phyloP scores from a whole-genome alignment of 2,113 vertebrate species.

The Collichthys lucidus region DNA sequence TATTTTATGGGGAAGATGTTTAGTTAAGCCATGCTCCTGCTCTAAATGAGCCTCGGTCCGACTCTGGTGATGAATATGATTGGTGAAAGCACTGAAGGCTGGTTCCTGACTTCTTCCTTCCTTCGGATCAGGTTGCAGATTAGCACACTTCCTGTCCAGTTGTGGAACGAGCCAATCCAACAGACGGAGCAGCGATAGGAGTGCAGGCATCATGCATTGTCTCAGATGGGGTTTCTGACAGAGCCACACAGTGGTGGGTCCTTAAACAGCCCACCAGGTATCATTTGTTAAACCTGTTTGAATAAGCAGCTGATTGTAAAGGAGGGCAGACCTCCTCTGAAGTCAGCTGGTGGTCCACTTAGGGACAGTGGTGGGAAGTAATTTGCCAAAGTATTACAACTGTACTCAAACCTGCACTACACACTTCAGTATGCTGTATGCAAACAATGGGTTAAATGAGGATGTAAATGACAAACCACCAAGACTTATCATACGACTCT shows the following conservation, averaged over 20 bases:
- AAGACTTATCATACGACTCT: background rate
- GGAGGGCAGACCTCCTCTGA: conserved; percentile 34
- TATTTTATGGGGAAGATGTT: conserved; percentile 91
- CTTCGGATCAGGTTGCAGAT: conserved; percentile 89
- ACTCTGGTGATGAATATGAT: conserved; percentile 89
- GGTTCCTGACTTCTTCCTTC: conserved; percentile 90
- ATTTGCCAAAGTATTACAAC: background rate
- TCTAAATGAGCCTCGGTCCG: conserved; percentile 81
- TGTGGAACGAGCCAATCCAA: conserved; percentile 69
- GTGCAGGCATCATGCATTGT: conserved; percentile 47
- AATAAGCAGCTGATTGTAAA: conserved; percentile 50
- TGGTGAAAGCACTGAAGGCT: conserved; percentile 89
- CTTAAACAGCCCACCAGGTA: conserved; percentile 25
- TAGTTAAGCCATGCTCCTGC: conserved; percentile 83
- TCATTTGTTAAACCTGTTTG: conserved; percentile 53
- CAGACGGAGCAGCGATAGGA: conserved; percentile 44
- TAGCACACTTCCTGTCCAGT: conserved; percentile 92
- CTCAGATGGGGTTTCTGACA: conserved; percentile 61
- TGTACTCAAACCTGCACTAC: conserved; percentile 7
- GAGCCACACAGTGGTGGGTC: conserved; percentile 54
- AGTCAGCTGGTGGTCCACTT: conserved; percentile 49
- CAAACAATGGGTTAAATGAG: background rate
- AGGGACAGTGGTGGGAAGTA: background rate
- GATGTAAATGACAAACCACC: background rate
- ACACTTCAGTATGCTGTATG: too few relatives aligned